Conservation (phyloP, 2,888 invertebrate species). For the Marasmarcha lunaedactyla region DNA sequence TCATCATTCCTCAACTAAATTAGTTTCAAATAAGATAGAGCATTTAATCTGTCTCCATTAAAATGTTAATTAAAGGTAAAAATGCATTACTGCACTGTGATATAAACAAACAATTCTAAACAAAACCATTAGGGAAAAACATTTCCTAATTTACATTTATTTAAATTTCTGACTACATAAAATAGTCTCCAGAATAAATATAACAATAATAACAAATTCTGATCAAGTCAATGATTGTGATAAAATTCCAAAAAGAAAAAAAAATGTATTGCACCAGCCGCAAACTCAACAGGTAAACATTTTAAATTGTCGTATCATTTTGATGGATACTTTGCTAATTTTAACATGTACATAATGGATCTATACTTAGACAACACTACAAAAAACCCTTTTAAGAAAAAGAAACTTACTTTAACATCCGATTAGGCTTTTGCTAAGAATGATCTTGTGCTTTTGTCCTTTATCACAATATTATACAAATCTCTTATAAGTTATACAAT, state of each 20-base stretch:
- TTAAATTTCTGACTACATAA: conserved; percentile 2
- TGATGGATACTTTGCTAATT: too few species aligned
- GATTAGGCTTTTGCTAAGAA: conserved; percentile 58
- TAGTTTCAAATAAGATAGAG: not conserved
- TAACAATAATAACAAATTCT: conserved; percentile 5
- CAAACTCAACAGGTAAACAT: conserved; percentile 37
- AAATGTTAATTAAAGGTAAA: not conserved
- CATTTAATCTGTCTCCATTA: not conserved
- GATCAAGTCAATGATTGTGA: not conserved
- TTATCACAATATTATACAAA: conserved; percentile 61
- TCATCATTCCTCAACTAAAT: too few species aligned
- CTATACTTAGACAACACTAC: conserved; percentile 45
- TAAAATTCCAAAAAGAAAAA: conserved; percentile 26
- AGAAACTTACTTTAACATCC: conserved; percentile 48
- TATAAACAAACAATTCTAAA: too few species aligned
- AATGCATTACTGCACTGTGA: not conserved
- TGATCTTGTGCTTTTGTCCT: conserved; percentile 63
- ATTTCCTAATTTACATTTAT: too few species aligned
- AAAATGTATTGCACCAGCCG: conserved; percentile 43
- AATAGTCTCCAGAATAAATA: conserved; percentile 5
- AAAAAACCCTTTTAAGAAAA: conserved; percentile 36
- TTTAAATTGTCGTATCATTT: conserved; percentile 11
- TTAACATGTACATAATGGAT: conserved; percentile 32
- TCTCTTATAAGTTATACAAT: conserved; percentile 38
- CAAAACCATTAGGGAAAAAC: too few species aligned